Percentiles rank a stretch among this genome's conserved stretches.
These are phyloP conservation scores for Crepidodera aurea DNA, from an alignment of 2,888 invertebrate genomes.

Conservation along the genomic window DNA sequence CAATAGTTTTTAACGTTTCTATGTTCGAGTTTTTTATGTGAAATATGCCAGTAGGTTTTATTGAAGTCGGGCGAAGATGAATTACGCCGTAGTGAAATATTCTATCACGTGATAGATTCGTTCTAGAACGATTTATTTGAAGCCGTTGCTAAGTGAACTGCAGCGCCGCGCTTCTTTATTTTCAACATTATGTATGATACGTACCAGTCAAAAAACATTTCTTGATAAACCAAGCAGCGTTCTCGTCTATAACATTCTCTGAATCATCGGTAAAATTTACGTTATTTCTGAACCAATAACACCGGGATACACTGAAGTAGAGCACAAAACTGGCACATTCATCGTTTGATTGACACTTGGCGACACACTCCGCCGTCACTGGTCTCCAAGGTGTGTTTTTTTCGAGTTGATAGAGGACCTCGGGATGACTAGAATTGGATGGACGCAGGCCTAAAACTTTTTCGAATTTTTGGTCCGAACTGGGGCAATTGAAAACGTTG, in stretches of 20 bases:
- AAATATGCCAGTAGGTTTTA: too few relatives aligned
- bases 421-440: conserved; percentile 41
- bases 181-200: too few relatives aligned
- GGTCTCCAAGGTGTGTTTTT: conserved; percentile 44
- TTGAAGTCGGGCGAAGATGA: too few relatives aligned
- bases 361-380: conserved; percentile 57
- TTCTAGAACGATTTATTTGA: too few relatives aligned
- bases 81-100: too few relatives aligned
- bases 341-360: conserved; percentile 51
- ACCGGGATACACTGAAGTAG: conserved; percentile 55
- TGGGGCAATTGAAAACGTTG: conserved; percentile 51
- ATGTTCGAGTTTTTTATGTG: too few relatives aligned
- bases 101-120: too few relatives aligned
- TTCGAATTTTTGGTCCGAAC: conserved; percentile 54
- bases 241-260: conserved; percentile 63
- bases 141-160: too few relatives aligned
- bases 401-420: conserved; percentile 48
- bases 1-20: too few relatives aligned
- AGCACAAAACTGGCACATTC: conserved; percentile 58
- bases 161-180: too few relatives aligned
- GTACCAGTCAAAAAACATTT: conserved; percentile 68
- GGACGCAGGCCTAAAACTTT: conserved; percentile 58
- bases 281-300: conserved; percentile 54
- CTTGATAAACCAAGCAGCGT: conserved; percentile 72
- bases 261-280: conserved; percentile 46